Conservation (phyloP, 2,113 vertebrate species). For the Cyphomyrus discorhynchus region DNA sequence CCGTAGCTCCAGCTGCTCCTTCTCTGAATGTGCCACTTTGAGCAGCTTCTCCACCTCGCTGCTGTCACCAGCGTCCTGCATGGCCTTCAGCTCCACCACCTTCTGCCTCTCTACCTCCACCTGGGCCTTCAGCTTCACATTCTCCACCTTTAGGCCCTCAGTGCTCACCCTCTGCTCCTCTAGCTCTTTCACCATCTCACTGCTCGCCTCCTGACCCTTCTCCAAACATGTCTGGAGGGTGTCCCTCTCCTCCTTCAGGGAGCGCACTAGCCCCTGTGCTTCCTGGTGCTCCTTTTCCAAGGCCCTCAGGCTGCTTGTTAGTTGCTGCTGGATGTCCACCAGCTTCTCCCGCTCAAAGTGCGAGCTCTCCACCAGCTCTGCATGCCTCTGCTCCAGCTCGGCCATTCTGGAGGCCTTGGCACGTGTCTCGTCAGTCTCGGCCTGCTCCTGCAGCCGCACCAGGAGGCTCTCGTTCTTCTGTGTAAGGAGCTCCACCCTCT, state of each 20-base stretch:
- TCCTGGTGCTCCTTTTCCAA: constrained; percentile 84
- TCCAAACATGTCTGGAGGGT: constrained; percentile 64
- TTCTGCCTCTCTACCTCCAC: constrained; percentile 79
- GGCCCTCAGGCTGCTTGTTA: constrained; percentile 79
- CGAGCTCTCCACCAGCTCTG: constrained; percentile 78
- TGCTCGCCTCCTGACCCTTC: constrained; percentile 55
- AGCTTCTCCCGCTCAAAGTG: constrained; percentile 87
- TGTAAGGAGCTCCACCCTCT: constrained; percentile 75
- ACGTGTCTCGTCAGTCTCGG: constrained; percentile 64
- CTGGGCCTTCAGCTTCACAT: constrained; percentile 69
- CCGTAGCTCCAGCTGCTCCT: constrained; percentile 70
- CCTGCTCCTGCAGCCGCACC: constrained; percentile 70
- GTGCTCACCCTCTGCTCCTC: constrained; percentile 62
- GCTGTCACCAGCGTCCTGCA: constrained; percentile 61
- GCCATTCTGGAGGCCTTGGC: constrained; percentile 60
- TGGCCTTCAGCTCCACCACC: constrained; percentile 58
- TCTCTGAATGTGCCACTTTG: constrained; percentile 69
- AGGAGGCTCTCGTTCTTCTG: constrained; percentile 82
- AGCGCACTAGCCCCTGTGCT: constrained; percentile 59
- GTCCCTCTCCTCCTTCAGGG: constrained; percentile 71
- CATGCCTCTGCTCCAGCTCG: constrained; percentile 78
- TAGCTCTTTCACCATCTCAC: constrained; percentile 47
- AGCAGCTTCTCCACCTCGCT: constrained; percentile 71
- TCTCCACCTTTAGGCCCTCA: constrained; percentile 74
- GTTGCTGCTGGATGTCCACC: constrained; percentile 89